Evolutionary conservation across 2,888 invertebrate genomes (phyloP).

Genomic region (Drosophila gaucha): DNA sequence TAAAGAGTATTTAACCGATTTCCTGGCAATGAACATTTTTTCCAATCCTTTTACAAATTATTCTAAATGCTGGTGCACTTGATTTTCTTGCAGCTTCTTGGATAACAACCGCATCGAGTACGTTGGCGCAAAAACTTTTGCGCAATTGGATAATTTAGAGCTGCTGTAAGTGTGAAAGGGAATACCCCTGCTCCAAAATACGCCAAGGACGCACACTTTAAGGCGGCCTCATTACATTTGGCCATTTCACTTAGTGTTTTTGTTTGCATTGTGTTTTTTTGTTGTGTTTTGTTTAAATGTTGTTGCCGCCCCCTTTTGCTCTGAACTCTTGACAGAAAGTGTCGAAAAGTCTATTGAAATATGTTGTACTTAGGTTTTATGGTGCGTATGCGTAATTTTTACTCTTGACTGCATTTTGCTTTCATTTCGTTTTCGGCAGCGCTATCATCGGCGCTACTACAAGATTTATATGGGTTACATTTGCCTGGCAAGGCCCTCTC

Average conservation of each 20-base stretch:
- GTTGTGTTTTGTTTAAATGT: constrained; percentile 27
- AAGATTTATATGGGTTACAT: constrained; percentile 70
- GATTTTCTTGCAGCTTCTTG: constrained; percentile 83
- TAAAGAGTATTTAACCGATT: neutral
- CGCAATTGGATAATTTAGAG: constrained; percentile 84
- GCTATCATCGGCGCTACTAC: constrained; percentile 46
- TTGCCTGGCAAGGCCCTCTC: constrained; percentile 19
- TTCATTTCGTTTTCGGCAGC: constrained; percentile 58
- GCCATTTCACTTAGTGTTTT: constrained; percentile 39
- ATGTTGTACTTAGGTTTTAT: constrained; percentile 79
- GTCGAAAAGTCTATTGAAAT: constrained; percentile 79
- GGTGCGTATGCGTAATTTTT: constrained; percentile 79
- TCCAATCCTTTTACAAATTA: neutral
- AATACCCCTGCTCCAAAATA: neutral
- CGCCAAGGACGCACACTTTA: constrained; percentile 10
- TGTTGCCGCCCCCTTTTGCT: constrained; percentile 1
- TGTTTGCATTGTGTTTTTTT: constrained; percentile 23
- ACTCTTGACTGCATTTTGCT: constrained; percentile 75
- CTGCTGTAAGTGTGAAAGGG: constrained; percentile 85
- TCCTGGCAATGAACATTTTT: neutral
- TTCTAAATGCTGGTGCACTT: constrained; percentile 27
- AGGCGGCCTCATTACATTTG: constrained; percentile 30
- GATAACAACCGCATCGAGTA: constrained; percentile 85
- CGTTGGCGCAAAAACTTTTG: constrained; percentile 85
- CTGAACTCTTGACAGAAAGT: constrained; percentile 40